Evolutionary conservation across 1,140 invertebrate genomes (phyloP).

Genomic region (Drusus annulatus): DNA sequence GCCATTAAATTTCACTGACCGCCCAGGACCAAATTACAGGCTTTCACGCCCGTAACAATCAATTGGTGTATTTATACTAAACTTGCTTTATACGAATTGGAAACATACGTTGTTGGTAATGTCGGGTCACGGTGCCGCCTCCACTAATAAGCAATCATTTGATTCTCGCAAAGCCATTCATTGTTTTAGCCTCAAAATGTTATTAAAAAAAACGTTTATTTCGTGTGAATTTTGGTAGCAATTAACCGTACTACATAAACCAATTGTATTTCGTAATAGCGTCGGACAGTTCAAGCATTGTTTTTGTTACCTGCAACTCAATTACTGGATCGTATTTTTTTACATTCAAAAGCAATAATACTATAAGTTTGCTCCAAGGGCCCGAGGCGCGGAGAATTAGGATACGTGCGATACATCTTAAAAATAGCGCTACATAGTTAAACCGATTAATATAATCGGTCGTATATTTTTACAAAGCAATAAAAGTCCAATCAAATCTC

Average conservation of each 20-base stretch:
- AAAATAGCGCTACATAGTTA: constrained; percentile 22
- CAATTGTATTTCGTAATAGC: too few relatives aligned
- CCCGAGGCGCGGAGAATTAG: constrained; percentile 31
- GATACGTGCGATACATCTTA: constrained; percentile 24
- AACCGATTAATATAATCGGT: constrained; percentile 36
- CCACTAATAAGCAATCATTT: constrained; percentile 30
- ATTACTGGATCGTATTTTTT: background rate
- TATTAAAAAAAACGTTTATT: constrained; percentile 6
- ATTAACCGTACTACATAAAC: background rate
- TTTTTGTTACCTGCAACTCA: background rate
- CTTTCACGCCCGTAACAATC: constrained; percentile 14
- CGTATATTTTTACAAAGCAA: constrained; percentile 37
- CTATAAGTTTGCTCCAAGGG: background rate
- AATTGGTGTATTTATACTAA: constrained; percentile 19
- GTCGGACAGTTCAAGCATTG: background rate
- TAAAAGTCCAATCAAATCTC: constrained; percentile 44
- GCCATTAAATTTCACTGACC: constrained; percentile 22
- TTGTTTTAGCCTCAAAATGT: constrained; percentile 23
- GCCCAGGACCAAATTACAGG: constrained; percentile 24
- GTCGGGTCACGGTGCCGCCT: constrained; percentile 4
- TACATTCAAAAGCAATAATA: constrained; percentile 10
- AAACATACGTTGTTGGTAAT: constrained; percentile 1
- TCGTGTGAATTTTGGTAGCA: constrained; percentile 1
- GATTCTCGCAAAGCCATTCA: constrained; percentile 13
- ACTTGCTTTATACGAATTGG: background rate